Base-by-base conservation (phyloP, 2,113 vertebrate species). In the Turnix velox region DNA sequence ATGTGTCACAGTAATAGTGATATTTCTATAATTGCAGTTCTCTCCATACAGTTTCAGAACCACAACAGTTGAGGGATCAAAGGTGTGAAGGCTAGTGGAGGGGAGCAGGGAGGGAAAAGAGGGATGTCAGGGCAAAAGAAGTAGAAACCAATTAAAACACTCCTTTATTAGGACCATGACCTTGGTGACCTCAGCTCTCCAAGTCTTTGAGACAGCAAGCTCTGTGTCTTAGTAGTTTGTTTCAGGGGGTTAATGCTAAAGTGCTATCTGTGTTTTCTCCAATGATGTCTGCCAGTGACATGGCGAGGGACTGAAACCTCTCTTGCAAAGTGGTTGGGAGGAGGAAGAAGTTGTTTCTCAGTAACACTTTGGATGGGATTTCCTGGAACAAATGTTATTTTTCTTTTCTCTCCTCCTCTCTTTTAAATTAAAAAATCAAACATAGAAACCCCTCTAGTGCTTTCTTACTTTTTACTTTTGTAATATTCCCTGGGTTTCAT, bases 1-100 rank as follows among this genome's bases (percentile, higher is more conserved):
- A 85, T 27, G 40, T 71, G 62, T 91, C 91, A 94, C 84, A 83
- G 94, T 79, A 89, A 94, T 86, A 49, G 82, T 87, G 94, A 95
- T 96, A 75, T 97, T 97, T 93, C 89, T 95, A 95, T 97, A 97
- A 97, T 96, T 95, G 90, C 95, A 87, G 63, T 90, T 94, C 96
- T 92, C 97, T 96, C 97, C 84, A 93, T 66, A 88, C 93, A 43
- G 24, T 96, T 96, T 87, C 79, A 97, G 97, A 97, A 97, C 96
- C 95, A 95, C 37, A 88, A 92, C 93, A 97, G 96, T 92, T 96
- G 96, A 97, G 92, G 95, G 96, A 94, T 96, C 82, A 90, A 94
- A 94, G 88, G 74, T 95, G 84, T 76, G 89, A 90, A 95, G 90
- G 76, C 4, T 84, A 65, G 66, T 46, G 67, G 71, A 94, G 80